Conservation (phyloP, 2,888 invertebrate species). For the Perdita meconis region DNA sequence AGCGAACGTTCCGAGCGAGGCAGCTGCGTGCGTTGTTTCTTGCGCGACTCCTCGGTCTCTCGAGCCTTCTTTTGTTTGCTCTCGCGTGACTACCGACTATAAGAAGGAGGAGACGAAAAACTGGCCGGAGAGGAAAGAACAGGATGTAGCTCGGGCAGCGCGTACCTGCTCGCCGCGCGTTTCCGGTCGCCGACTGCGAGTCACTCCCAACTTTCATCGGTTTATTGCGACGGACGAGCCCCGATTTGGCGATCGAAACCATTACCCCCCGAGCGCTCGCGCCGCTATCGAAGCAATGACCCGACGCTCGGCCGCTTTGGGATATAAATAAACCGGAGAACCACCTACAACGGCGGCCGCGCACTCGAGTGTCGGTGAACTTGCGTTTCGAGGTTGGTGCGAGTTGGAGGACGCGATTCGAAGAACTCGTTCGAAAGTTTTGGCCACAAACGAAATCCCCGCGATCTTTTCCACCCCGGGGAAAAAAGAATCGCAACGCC, state of each 20-base stretch:
- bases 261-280: conserved; percentile 43
- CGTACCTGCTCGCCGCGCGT: conserved; percentile 50
- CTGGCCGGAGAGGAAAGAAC: conserved; percentile 11
- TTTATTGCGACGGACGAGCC: conserved; percentile 69
- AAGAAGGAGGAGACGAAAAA: conserved; percentile 29
- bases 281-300: conserved; percentile 53
- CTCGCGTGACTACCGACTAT: conserved; percentile 67
- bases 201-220: conserved; percentile 76
- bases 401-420: conserved; percentile 47
- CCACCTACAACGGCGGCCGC: conserved; percentile 47
- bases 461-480: background rate
- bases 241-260: conserved; percentile 55
- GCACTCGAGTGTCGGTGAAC: conserved; percentile 47
- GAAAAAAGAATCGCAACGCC: background rate
- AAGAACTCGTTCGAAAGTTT: conserved; percentile 29
- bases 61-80: conserved; percentile 65
- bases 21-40: conserved; percentile 62
- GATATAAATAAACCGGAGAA: conserved; percentile 62
- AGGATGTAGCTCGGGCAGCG: conserved; percentile 25
- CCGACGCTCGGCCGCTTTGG: conserved; percentile 58
- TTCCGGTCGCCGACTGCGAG: conserved; percentile 77
- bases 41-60: conserved; percentile 45
- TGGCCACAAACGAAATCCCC: background rate
- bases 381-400: conserved; percentile 44
- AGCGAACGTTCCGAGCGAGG: conserved; percentile 35